These are phyloP conservation scores for Gorsachius magnificus DNA, from an alignment of 2,797 vertebrate genomes.

Conservation along the genomic window DNA sequence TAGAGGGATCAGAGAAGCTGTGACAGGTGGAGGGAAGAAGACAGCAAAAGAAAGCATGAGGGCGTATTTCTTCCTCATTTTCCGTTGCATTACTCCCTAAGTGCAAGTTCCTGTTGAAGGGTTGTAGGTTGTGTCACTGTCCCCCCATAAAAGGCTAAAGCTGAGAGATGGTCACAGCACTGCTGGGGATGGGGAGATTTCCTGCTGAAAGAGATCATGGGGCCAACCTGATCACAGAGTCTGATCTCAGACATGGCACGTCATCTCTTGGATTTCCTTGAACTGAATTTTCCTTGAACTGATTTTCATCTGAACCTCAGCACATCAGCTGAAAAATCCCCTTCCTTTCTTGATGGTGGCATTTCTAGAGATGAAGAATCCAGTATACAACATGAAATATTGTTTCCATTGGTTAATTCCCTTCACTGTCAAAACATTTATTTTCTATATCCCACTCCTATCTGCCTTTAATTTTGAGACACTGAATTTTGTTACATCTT, in stretches of 20 bases:
- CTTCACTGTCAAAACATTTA: background rate
- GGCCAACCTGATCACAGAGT: background rate
- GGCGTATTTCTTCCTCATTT: background rate
- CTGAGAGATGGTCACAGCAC: background rate
- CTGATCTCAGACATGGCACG: background rate
- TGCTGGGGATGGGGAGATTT: background rate
- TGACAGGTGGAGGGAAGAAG: background rate
- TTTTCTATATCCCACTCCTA: background rate
- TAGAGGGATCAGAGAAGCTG: background rate
- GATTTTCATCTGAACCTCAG: background rate
- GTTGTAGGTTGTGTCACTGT: background rate
- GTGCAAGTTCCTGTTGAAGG: background rate
- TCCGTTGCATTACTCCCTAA: background rate
- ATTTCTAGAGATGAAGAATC: constrained; percentile 2
- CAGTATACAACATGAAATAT: background rate
- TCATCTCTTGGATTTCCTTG: constrained; percentile 18
- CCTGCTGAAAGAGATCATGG: background rate
- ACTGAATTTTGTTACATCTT: background rate
- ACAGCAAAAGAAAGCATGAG: background rate
- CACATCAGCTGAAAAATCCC: background rate
- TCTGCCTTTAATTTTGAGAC: background rate
- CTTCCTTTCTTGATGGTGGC: background rate
- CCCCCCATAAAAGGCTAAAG: background rate
- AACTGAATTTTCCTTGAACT: constrained; percentile 20
- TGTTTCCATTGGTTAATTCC: constrained; percentile 5